phyloP scores from a whole-genome alignment of 2,113 vertebrate genomes.

The Columbina picui region DNA sequence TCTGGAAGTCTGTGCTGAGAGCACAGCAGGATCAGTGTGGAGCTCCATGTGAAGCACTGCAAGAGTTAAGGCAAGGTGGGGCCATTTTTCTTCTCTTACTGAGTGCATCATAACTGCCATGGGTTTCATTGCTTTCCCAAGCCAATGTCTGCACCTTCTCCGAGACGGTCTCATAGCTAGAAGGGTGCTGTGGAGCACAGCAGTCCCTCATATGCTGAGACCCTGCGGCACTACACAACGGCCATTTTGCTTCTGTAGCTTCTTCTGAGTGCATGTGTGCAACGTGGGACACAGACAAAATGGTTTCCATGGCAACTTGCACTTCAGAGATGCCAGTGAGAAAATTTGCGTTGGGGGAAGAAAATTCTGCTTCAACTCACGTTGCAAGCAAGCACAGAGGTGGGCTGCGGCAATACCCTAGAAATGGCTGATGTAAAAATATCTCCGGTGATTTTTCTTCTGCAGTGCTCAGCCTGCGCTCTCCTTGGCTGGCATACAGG shows the following conservation, averaged over 20 bases:
- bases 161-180: not conserved
- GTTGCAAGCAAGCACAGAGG: not conserved
- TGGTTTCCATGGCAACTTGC: slow-evolving; percentile 68
- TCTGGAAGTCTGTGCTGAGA: not conserved
- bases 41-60: not conserved
- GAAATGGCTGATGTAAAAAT: slow-evolving; percentile 23
- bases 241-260: slow-evolving; percentile 63
- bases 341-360: slow-evolving; percentile 40
- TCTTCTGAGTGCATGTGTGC: slow-evolving; percentile 30
- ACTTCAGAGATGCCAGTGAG: slow-evolving; percentile 62
- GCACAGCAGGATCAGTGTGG: not conserved
- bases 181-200: not conserved
- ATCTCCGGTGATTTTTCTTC: not conserved
- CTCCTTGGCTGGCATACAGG: not conserved
- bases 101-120: rapidly evolving
- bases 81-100: not conserved
- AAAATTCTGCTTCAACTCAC: slow-evolving; percentile 32
- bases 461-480: not conserved
- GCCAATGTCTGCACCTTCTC: rapidly evolving
- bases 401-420: slow-evolving; percentile 9
- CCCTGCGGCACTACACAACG: not conserved
- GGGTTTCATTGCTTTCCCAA: not conserved
- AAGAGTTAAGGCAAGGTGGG: slow-evolving; percentile 7
- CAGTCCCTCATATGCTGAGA: rapidly evolving
- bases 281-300: slow-evolving; percentile 65